Evolutionary conservation across 2,797 vertebrate species (phyloP).

Genomic region (Acanthornis magna): DNA sequence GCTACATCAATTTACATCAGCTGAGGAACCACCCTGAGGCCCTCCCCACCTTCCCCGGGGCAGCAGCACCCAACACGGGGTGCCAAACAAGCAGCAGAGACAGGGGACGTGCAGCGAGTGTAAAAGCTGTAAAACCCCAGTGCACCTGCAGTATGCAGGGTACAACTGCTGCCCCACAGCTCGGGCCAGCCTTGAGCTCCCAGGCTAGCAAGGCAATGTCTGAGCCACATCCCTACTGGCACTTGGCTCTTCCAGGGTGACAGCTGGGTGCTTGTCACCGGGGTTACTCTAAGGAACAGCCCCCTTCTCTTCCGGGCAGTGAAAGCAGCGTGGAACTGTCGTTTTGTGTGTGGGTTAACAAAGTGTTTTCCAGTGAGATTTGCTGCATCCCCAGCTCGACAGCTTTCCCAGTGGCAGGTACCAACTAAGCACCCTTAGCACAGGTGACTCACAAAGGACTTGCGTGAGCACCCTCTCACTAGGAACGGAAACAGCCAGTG

Average conservation of each 20-base stretch:
- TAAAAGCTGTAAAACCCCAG: not conserved
- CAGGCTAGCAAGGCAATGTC: not conserved
- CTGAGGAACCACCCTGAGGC: not conserved
- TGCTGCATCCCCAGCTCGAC: not conserved
- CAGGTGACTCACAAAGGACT: not conserved
- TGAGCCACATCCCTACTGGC: not conserved
- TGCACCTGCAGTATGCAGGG: not conserved
- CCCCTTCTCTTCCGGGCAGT: fast-evolving
- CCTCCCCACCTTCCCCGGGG: not conserved
- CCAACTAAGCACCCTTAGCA: not conserved
- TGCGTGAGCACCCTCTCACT: not conserved
- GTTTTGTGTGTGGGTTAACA: not conserved
- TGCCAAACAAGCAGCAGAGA: not conserved
- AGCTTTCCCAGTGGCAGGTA: not conserved
- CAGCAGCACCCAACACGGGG: fast-evolving
- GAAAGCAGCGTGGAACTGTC: not conserved
- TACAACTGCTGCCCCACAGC: not conserved
- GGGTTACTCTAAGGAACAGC: not conserved
- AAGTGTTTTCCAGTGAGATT: not conserved
- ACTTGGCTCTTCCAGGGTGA: not conserved
- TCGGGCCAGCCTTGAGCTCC: not conserved
- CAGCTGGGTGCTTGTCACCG: not conserved
- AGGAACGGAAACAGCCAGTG: fast-evolving
- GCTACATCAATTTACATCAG: not conserved
- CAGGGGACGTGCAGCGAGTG: not conserved